Evolutionary conservation across 1,140 invertebrate genomes (phyloP).

Genomic region (Pogonomyrmex barbatus): DNA sequence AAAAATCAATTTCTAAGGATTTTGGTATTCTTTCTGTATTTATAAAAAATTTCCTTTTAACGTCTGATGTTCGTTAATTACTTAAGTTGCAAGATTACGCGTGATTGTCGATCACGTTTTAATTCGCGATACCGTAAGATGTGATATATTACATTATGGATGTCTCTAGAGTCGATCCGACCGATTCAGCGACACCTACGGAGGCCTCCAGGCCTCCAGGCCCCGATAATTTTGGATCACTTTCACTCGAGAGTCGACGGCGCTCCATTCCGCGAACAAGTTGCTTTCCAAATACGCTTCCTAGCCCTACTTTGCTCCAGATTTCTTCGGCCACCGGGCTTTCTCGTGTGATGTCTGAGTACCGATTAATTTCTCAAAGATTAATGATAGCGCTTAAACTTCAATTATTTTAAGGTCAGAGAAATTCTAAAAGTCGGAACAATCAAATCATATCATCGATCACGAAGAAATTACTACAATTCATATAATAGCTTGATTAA

Average conservation of each 20-base stretch:
- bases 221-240: constrained; percentile 76
- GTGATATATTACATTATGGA: constrained; percentile 32
- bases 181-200: constrained; percentile 66
- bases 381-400: not conserved
- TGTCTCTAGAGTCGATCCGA: constrained; percentile 45
- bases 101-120: not conserved
- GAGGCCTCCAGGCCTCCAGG: constrained; percentile 63
- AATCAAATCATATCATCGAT: not conserved
- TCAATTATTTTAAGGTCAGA: not conserved
- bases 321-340: constrained; percentile 49
- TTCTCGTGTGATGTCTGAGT: constrained; percentile 24
- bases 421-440: not conserved
- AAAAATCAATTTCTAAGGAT: not conserved
- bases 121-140: not conserved
- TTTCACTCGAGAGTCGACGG: constrained; percentile 63
- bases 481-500: not conserved
- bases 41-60: not conserved
- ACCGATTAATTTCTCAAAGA: constrained; percentile 10
- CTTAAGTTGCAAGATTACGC: not conserved
- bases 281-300: constrained; percentile 63
- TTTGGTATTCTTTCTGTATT: not conserved
- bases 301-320: constrained; percentile 50
- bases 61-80: not conserved
- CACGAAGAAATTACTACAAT: not conserved
- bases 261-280: constrained; percentile 16